Conservation (phyloP, 2,797 vertebrate genomes). For the Sphaeramia orbicularis region DNA sequence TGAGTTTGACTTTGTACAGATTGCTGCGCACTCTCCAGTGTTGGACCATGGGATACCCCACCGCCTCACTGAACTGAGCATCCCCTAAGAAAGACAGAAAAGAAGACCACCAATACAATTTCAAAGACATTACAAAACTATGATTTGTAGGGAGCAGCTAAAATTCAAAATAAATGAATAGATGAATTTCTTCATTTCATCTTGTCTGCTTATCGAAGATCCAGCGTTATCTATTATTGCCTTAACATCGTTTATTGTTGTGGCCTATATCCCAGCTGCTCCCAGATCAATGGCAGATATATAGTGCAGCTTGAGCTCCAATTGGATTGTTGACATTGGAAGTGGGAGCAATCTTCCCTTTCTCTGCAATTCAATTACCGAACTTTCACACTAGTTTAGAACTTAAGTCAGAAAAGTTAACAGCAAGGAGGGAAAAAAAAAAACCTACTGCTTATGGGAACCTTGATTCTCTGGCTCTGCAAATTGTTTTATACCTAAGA, state of each 20-base stretch:
- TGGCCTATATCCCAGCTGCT: conserved; percentile 65
- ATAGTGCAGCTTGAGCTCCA: conserved; percentile 65
- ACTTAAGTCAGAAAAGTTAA: conserved; percentile 61
- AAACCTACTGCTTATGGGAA: conserved; percentile 52
- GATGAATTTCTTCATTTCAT: conserved; percentile 59
- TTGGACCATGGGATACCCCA: conserved; percentile 97
- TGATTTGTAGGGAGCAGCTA: conserved; percentile 1
- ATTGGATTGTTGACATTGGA: conserved; percentile 77
- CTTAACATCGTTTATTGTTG: conserved; percentile 59
- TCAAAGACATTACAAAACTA: conserved; percentile 19
- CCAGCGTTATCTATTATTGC: conserved; percentile 49
- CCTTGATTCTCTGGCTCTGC: conserved; percentile 44
- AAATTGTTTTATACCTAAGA: conserved; percentile 61
- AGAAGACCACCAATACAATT: conserved; percentile 4
- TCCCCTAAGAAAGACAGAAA: conserved; percentile 84
- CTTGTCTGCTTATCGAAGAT: conserved; percentile 48
- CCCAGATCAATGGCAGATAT: conserved; percentile 74
- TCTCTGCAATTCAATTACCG: conserved; percentile 74
- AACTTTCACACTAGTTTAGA: conserved; percentile 71
- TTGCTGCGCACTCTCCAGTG: conserved; percentile 98
- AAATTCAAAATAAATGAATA: conserved; percentile 42
- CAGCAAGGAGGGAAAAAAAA: conserved; percentile 17
- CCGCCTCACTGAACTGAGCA: conserved; percentile 93
- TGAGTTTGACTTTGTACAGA: conserved; percentile 97
- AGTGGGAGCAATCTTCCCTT: conserved; percentile 69